Evolutionary conservation across 2,888 invertebrate species (phyloP), one percentile per base, ranked within the genome.

Genomic region (Antheraea assamensis): DNA sequence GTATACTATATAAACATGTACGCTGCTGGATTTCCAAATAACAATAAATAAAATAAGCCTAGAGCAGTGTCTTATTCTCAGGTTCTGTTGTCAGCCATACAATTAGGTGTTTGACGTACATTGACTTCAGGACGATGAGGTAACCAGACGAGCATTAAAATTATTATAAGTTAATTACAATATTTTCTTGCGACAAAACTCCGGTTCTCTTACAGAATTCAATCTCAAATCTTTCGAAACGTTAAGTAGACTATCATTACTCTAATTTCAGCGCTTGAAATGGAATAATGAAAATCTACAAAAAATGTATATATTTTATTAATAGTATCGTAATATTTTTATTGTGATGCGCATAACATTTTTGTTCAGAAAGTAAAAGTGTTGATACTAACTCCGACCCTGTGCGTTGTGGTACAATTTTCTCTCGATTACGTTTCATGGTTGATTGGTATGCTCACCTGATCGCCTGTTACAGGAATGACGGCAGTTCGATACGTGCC

Each of bases 371-470:
- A 73, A 74, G 72, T 74, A 73, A 72, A 74, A 71, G 75, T 66
- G 49, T 13, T 27, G n/a, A 24, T 3, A 21, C 72, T 35, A 31
- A 85, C 74, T 88, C 72, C 89, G 76, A 75, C 82, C 78, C 93
- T 90, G 91, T 72, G 4, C 15, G 31, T 52, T 72, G 76, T 88
- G 87, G 84, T 90, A 91, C 89, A 91, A 90, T 93, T 93, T 94
- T 93, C 94, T 89, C 93, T 87, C 85, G 88, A 91, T 94, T 94
- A 94, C 93, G 92, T 91, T 87, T 83, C 83, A 81, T 81, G 79
- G 87, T 85, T 79, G 81, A 89, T 94, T 90, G 78, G 87, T 90
- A 94, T 94, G 92, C 92, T 84, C 78, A 77, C 77, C 78, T 81
- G 83, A 86, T 81, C 82, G 78, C 86, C 79, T 88, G 92, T 94